phyloP scores from a whole-genome alignment of 1,140 invertebrate genomes.

The Pantala flavescens region DNA sequence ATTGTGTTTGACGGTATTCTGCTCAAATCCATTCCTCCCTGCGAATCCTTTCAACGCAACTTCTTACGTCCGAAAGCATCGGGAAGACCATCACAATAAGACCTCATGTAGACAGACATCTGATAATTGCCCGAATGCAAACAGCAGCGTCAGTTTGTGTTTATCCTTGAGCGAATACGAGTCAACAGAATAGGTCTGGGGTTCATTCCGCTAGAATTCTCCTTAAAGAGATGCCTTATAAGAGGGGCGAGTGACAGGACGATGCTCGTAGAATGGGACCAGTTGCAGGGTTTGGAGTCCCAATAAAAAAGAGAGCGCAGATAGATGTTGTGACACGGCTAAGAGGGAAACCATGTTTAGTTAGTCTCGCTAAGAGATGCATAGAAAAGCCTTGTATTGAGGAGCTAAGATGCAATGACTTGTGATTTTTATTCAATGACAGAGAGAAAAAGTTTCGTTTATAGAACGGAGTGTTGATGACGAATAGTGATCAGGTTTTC shows the following conservation, averaged over 20 bases:
- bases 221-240: background rate
- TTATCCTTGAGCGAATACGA: background rate
- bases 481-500: too few relatives aligned
- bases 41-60: background rate
- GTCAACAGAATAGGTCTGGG: background rate
- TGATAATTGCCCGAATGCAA: background rate
- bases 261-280: too few relatives aligned
- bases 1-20: background rate
- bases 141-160: background rate
- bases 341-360: too few relatives aligned
- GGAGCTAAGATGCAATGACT: too few relatives aligned
- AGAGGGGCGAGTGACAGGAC: background rate
- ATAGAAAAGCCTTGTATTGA: too few relatives aligned
- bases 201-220: slow-evolving; percentile 1
- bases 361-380: too few relatives aligned
- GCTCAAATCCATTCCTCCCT: background rate
- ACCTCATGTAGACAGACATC: background rate
- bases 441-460: too few relatives aligned
- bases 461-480: too few relatives aligned
- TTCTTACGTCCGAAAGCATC: background rate
- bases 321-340: too few relatives aligned
- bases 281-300: too few relatives aligned
- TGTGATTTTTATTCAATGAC: too few relatives aligned
- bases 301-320: too few relatives aligned
- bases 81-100: background rate